Percentiles rank a stretch among this genome's conserved stretches.
phyloP scores from a whole-genome alignment of 2,797 vertebrate species.

The Varecia variegata region DNA sequence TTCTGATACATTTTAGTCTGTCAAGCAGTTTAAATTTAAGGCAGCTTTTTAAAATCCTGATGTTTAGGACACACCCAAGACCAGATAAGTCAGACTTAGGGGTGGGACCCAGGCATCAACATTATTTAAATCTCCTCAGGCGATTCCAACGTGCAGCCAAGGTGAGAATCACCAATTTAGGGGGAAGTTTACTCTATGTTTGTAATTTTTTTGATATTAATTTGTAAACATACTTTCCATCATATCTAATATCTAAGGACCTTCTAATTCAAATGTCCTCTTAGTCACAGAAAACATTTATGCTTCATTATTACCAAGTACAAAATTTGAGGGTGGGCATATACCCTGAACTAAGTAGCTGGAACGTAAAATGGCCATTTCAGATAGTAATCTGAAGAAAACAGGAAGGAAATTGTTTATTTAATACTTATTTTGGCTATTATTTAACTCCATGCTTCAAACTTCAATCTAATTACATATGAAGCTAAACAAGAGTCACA shows the following conservation, averaged over 20 bases:
- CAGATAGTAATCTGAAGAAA: conserved; percentile 12
- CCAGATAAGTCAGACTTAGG: background rate
- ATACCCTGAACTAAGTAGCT: background rate
- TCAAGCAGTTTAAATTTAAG: background rate
- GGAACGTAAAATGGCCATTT: background rate
- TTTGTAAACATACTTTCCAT: background rate
- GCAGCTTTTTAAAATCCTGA: background rate
- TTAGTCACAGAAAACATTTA: background rate
- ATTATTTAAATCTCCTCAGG: background rate
- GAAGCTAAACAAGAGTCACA: conserved; percentile 23
- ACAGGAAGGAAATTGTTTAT: background rate
- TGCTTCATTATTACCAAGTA: background rate
- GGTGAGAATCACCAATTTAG: background rate
- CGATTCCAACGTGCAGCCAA: background rate
- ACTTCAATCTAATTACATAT: background rate
- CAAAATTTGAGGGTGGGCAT: background rate
- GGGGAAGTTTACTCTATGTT: background rate
- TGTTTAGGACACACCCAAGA: background rate
- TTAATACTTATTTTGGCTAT: conserved; percentile 17
- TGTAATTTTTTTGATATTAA: background rate
- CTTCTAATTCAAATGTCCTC: background rate
- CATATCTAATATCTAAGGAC: background rate
- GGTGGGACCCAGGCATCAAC: background rate
- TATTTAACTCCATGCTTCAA: background rate
- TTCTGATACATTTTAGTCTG: background rate